Evolutionary conservation across 2,113 vertebrate genomes (phyloP), one percentile per base, ranked within the genome.

Genomic region (Thunnus thynnus): DNA sequence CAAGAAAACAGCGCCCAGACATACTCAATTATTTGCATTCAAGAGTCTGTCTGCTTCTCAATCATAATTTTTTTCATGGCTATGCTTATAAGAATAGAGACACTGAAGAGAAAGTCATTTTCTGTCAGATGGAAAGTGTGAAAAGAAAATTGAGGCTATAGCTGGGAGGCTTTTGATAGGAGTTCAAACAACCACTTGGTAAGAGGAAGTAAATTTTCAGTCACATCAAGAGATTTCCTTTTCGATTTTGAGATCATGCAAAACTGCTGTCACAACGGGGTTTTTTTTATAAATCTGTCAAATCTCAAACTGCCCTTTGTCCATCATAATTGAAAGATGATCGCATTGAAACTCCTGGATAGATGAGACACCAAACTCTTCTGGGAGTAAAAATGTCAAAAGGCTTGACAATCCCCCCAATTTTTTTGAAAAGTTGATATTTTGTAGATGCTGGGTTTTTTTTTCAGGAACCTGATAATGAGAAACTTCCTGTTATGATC

Each of bases 111-210:
- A 70, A 72, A 62, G 13, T 54, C 60, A 70, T 60, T 54, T 25
- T 71, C 46, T 69, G 20, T n/a, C 36, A 47, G 58, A 77, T 27
- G 16, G 64, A 79, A 10, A 44, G 41, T 0, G 47, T 50, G 57
- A 72, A 68, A 65, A 73, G 18, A n/a, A 80, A 75, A 72, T 22
- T 44, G n/a, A 63, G 76, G 73, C 52, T 36, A 32, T 48, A 32
- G 16, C 13, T 73, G 7, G 55, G 27, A 70, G 27, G 67, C 57
- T 75, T 64, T 74, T 50, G 32, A 79, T 57, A 16, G 58, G 79
- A 60, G 48, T 73, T 71, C 13, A 78, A 80, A 60, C 60, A 58
- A 22, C 14, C 30, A 80, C 70, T 27, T 46, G 7, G 3, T 50
- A 64, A 71, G 18, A 63, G 46, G 13, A 51, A 64, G 71, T 41